Evolutionary conservation across 1,140 invertebrate genomes (phyloP).

Genomic region (Ridgeia piscesae): DNA sequence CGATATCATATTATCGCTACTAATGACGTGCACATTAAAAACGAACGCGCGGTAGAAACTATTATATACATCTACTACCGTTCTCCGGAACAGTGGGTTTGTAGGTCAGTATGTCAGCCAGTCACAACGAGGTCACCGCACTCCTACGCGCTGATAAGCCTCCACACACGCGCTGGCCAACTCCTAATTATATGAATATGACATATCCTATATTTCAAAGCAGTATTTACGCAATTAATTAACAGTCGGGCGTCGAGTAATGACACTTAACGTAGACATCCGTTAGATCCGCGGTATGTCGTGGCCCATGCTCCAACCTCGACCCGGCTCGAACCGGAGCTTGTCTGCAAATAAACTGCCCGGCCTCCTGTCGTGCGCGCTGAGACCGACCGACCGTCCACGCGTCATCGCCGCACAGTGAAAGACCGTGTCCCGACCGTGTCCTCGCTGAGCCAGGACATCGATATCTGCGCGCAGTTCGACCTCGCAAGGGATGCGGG

Average conservation of each 20-base stretch:
- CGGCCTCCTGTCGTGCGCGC: not conserved
- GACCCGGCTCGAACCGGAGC: not conserved
- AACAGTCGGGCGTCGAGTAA: not conserved
- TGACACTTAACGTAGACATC: not conserved
- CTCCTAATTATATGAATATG: not conserved
- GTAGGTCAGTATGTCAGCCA: not conserved
- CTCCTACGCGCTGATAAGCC: no score
- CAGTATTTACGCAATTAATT: not conserved
- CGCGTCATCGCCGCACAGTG: not conserved
- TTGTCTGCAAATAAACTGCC: not conserved
- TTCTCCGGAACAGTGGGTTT: not conserved
- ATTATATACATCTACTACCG: not conserved
- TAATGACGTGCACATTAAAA: not conserved
- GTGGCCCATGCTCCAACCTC: not conserved
- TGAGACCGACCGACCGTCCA: not conserved
- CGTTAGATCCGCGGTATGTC: not conserved
- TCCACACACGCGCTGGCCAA: not conserved
- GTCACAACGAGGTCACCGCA: not conserved
- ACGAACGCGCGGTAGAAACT: no score
- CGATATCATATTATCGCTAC: no score
- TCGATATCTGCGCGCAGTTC: not conserved
- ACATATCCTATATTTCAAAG: not conserved
- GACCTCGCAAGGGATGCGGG: no score
- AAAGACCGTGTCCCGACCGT: not conserved
- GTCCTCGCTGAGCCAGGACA: not conserved